Base-by-base conservation (phyloP, 2,888 invertebrate genomes). In the Harpagoxenus sublaevis region DNA sequence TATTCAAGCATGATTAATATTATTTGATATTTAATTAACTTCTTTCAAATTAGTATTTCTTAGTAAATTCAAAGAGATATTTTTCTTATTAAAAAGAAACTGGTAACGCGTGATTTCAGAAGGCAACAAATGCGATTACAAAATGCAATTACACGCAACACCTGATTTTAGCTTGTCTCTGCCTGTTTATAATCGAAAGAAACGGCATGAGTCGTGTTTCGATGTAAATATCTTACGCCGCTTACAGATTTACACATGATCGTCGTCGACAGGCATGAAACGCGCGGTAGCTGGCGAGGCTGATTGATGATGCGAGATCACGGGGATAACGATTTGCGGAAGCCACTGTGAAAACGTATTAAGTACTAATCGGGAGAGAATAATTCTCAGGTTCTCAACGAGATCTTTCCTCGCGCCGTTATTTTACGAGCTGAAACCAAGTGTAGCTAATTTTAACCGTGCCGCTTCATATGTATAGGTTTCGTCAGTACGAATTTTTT, bases 271-370 rank as follows among this genome's bases (percentile, higher is more conserved):
- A 84, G 85, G 87, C 88, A 91, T 89, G 89, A 91, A 91, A 89
- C 90, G 89, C 62, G 88, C 89, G 82, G 91, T 91, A 90, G 90
- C 89, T 62, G 83, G 62, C 42, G 57, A 83, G 86, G 87, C 86
- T 91, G 92, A 92, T 92, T 87, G 90, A 92, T 92, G 89, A 87
- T 87, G 75, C 87, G 70, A 89, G 90, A 92, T 91, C 89, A 81
- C 83, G 85, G 83, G 88, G 87, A 90, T 87, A 88, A 89, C 83
- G 78, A 84, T 87, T 87, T 88, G 88, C 88, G 89, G 90, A 89
- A 89, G 91, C 88, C 87, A 84, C 88, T 88, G 86, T 89, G 85
- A 85, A 75, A 85, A 79, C 71, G 74, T 70, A 79, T 88, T 83
- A 86, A 88, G 55, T 62, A 62, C 82, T 84, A 68, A 75, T 79